A percentile compares a stretch with the other conserved stretches of the same genome.
These are phyloP conservation scores for Dendrocopos noguchii DNA, from an alignment of 2,113 vertebrate genomes.

Conservation along the genomic window DNA sequence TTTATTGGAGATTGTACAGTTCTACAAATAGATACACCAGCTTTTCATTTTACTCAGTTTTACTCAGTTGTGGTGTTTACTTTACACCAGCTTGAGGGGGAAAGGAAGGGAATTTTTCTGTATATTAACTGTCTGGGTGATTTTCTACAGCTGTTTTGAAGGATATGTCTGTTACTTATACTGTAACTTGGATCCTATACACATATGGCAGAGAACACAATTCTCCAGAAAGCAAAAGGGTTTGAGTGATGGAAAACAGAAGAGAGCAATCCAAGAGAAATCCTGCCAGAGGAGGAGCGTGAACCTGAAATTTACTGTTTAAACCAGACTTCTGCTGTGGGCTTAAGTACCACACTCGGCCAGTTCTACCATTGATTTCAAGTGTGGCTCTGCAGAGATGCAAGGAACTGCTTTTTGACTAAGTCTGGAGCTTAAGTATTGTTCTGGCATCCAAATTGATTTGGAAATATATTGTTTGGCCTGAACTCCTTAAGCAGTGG, in stretches of 20 bases:
- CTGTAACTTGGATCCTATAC: slow-evolving; percentile 44
- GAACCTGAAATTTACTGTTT: slow-evolving; percentile 33
- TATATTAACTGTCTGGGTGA: slow-evolving; percentile 60
- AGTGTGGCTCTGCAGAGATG: slow-evolving; percentile 13
- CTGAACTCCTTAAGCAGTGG: slow-evolving; percentile 24
- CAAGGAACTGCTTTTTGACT: neutral
- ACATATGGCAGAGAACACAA: slow-evolving; percentile 37
- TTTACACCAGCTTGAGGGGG: slow-evolving; percentile 40
- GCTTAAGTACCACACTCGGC: neutral
- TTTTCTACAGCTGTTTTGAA: slow-evolving; percentile 68
- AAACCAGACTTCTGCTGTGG: slow-evolving; percentile 38
- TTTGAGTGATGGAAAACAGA: slow-evolving; percentile 65
- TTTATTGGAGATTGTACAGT: neutral
- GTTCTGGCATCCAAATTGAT: slow-evolving; percentile 11
- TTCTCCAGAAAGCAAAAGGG: slow-evolving; percentile 50
- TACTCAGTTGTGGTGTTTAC: slow-evolving; percentile 50
- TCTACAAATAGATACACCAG: neutral
- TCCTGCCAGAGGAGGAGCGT: slow-evolving; percentile 24
- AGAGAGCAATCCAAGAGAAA: slow-evolving; percentile 41
- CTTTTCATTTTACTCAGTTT: slow-evolving; percentile 17
- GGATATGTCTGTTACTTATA: slow-evolving; percentile 57
- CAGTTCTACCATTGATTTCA: neutral
- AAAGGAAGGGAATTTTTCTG: slow-evolving; percentile 41
- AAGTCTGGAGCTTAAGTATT: neutral
- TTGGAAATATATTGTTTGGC: slow-evolving; percentile 15